These are phyloP conservation scores for Verasper variegatus DNA, from an alignment of 2,113 vertebrate genomes.

Conservation along the genomic window DNA sequence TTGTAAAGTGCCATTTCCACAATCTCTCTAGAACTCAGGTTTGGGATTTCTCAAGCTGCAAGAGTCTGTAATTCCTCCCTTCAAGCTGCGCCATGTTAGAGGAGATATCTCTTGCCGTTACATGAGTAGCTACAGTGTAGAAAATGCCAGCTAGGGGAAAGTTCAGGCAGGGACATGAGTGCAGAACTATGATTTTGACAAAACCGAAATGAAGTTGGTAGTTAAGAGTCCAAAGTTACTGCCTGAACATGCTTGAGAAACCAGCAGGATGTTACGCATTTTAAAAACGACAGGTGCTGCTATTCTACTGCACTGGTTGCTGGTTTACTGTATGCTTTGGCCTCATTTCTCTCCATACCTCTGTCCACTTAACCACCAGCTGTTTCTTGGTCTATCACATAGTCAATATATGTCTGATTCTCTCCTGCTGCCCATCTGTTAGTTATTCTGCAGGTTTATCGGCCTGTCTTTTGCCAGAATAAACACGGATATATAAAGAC, in stretches of 20 bases:
- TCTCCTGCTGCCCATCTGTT: slow-evolving; percentile 49
- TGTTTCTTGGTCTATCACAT: slow-evolving; percentile 43
- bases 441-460: slow-evolving; percentile 37
- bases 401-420: slow-evolving; percentile 16
- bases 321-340: slow-evolving; percentile 11
- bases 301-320: not conserved
- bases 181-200: too few relatives aligned
- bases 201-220: not conserved
- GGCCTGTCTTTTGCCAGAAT: slow-evolving; percentile 18
- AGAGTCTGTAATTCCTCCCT: not conserved
- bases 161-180: not conserved
- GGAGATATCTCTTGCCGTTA: too few relatives aligned
- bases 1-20: too few relatives aligned
- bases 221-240: not conserved
- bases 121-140: not conserved
- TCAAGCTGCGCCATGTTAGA: not conserved
- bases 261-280: not conserved
- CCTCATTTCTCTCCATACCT: slow-evolving; percentile 41
- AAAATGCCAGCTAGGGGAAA: not conserved
- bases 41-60: too few relatives aligned
- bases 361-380: slow-evolving; percentile 40
- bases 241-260: not conserved
- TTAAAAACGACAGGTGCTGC: not conserved
- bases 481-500: slow-evolving; percentile 2
- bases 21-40: too few relatives aligned